These are phyloP conservation scores for Scaptomyza cyrtandrae DNA, from an alignment of 2,888 invertebrate genomes.

Conservation along the genomic window DNA sequence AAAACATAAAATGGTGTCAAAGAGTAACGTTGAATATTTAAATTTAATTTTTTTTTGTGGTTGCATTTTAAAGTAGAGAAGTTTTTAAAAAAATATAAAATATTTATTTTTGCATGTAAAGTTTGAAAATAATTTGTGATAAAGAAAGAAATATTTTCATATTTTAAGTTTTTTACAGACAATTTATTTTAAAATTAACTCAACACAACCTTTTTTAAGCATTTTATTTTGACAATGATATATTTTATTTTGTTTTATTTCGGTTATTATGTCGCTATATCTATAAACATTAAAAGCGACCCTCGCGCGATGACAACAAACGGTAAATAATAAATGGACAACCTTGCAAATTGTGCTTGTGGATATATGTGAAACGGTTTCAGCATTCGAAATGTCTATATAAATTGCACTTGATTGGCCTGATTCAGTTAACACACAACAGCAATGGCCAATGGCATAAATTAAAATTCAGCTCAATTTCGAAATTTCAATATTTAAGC, in stretches of 20 bases:
- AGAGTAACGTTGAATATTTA: background rate
- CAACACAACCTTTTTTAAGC: no score
- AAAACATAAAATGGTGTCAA: background rate
- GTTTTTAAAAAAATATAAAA: no score
- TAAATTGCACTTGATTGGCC: slow-evolving; percentile 79
- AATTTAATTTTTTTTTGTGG: no score
- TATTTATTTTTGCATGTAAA: no score
- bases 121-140: no score
- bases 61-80: no score
- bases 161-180: no score
- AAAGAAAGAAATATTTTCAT: no score
- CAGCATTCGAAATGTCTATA: slow-evolving; percentile 75
- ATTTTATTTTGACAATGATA: no score
- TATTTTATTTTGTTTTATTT: no score
- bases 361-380: slow-evolving; percentile 50
- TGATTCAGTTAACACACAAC: slow-evolving; percentile 61
- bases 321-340: slow-evolving; percentile 73
- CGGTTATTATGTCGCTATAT: no score
- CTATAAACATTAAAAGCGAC: background rate
- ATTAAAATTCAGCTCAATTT: slow-evolving; percentile 62
- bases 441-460: slow-evolving; percentile 73
- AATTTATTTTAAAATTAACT: no score
- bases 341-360: slow-evolving; percentile 55
- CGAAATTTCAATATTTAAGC: slow-evolving; percentile 21
- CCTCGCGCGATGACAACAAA: slow-evolving; percentile 40